Base-by-base conservation (phyloP, 2,888 invertebrate species). In the Leucophenga maculata region DNA sequence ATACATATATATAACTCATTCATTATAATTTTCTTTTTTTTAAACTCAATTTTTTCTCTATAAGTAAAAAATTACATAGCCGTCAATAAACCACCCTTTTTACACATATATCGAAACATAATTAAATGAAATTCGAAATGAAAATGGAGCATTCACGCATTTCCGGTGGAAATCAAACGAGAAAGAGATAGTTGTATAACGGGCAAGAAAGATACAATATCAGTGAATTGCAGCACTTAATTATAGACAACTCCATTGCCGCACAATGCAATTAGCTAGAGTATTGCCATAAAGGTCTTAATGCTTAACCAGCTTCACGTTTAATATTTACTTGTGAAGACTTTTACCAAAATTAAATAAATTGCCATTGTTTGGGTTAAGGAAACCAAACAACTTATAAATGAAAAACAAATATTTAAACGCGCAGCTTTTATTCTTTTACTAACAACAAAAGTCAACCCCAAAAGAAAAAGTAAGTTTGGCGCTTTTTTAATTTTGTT, bases 381-480 rank as follows among this genome's bases (percentile, higher is more conserved):
- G 18, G n/a, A 18, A 64, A 48, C 26, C 59, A 55, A 69, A 69
- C 68, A 70, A 70, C 75, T 78, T 81, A 78, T 81, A 81, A 81
- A 82, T 81, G 83, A 83, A 82, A 81, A 81, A 80, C 78, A 83
- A 81, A 81, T 81, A 81, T 81, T 81, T 81, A 74, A 26, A 26
- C 77, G 73, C 71, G 69, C 71, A 1, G 39, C 11, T 39, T 76
- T 78, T 76, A 72, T 80, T 82, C 75, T 71, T 71, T 65, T 72
- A 62, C 75, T 75, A 74, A 76, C 78, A 73, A 71, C 57, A 69
- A 54, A 11, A 11, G 8, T 39, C 39, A 9, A 39, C 39, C 11
- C 39, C 60, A 73, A 73, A 75, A 75, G 71, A 70, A 59, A 72
- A 68, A 11, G 39, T 39, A 39, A 39, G 8, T 39, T 39, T 8